phyloP scores from a whole-genome alignment of 2,797 vertebrate species.

The Furcifer pardalis region DNA sequence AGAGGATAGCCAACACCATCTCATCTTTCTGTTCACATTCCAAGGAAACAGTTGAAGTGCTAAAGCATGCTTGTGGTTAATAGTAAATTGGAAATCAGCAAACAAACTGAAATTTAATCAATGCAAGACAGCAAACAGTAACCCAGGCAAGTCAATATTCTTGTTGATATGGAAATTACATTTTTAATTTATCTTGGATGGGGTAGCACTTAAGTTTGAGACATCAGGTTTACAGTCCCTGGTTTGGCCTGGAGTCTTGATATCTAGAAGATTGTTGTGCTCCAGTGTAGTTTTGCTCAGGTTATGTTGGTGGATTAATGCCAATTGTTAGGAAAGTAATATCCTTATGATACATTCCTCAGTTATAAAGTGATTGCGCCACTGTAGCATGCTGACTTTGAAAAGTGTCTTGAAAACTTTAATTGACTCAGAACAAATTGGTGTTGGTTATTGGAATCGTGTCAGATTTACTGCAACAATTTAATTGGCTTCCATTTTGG shows the following conservation, averaged over 20 bases:
- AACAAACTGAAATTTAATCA: background rate
- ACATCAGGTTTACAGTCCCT: too few relatives aligned
- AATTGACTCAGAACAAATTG: too few relatives aligned
- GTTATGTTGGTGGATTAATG: background rate
- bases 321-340: background rate
- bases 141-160: too few relatives aligned
- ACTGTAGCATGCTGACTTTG: background rate
- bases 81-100: background rate
- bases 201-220: too few relatives aligned
- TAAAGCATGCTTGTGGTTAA: background rate
- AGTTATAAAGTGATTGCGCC: background rate
- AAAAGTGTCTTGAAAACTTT: background rate
- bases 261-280: too few relatives aligned
- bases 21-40: background rate
- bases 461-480: too few relatives aligned
- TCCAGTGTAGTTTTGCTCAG: background rate
- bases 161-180: too few relatives aligned
- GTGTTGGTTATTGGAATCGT: too few relatives aligned
- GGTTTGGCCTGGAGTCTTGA: too few relatives aligned
- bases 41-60: background rate
- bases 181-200: too few relatives aligned
- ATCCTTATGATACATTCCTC: background rate
- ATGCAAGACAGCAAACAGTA: too few relatives aligned
- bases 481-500: too few relatives aligned
- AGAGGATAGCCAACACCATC: background rate